Base-by-base conservation (phyloP, 1,140 invertebrate genomes). In the Achatina immaculata region DNA sequence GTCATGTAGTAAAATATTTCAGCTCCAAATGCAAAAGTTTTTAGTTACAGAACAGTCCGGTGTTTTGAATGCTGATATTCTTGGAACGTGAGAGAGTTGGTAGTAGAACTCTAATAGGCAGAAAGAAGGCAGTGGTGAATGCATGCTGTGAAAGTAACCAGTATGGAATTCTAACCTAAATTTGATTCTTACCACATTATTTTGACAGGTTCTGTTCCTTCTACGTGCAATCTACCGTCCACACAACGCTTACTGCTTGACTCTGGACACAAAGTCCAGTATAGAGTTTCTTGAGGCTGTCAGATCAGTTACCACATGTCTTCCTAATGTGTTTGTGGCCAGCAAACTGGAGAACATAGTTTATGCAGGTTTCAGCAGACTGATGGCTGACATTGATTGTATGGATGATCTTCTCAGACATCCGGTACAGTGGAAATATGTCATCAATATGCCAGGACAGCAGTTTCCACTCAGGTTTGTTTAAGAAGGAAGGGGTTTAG, bases 231-330 rank as follows among this genome's bases (percentile, higher is more conserved):
- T 91, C 40, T 91, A 91, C 73, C 77, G 87, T 14, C 87, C 87
- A 11, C 89, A 91, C 51, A 91, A 91, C 82, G 82, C 87, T 28
- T 91, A 91, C 81, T 91, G 90, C 83, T 84, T 91, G 48, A 89
- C 90, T 78, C 83, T 91, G 19, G 91, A 91, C 77, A 78, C 45
- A 16, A 86, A 86, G 40, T 48, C 85, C 0, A 62, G 80, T 31
- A 36, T 40, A 14, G 74, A 80, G 3, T 68, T 88, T n/a, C 82
- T 84, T 38, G 71, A 82, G 4, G 66, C 83, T 0, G 85, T 90
- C 65, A 82, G 81, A 16, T 83, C 77, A 14, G 71, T 89, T 4
- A 84, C 82, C 1, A 68, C 9, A 9, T 90, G 89, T 75, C 86
- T 90, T 43, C 48, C 84, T 1, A 90, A 90, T 79, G 84, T 90